Evolutionary conservation across 2,113 vertebrate genomes (phyloP).

Genomic region (Ardeotis arabs): DNA sequence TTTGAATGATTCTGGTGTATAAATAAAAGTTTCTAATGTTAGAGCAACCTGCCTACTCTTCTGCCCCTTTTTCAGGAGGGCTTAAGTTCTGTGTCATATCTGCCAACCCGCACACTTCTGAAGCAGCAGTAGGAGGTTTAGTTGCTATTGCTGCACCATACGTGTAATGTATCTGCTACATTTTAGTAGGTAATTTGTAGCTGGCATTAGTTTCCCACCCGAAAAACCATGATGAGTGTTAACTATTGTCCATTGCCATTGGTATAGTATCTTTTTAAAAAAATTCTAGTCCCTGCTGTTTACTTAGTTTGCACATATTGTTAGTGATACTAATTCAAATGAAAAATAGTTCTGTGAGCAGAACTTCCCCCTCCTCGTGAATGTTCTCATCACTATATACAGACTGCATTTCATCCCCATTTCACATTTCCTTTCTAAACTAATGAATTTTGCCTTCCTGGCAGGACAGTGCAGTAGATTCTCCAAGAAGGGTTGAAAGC

Average conservation of each 20-base stretch:
- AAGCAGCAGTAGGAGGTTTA: neutral
- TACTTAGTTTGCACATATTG: neutral
- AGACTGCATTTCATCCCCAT: neutral
- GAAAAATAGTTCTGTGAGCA: neutral
- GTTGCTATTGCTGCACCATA: neutral
- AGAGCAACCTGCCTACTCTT: neutral
- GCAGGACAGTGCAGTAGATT: neutral
- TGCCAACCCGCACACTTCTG: neutral
- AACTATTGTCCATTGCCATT: neutral
- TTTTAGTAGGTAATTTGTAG: neutral
- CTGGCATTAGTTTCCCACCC: neutral
- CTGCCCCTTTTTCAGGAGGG: neutral
- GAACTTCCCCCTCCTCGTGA: neutral
- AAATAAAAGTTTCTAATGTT: neutral
- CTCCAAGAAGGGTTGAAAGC: neutral
- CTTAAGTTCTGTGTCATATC: neutral
- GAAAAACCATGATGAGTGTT: neutral
- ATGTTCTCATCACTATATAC: neutral
- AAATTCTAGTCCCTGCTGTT: fast-evolving
- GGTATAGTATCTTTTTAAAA: neutral
- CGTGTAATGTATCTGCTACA: neutral
- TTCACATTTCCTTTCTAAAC: neutral
- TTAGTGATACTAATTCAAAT: neutral
- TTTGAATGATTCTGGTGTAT: neutral
- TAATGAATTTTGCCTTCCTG: neutral